These are phyloP conservation scores for Stylophora pistillata DNA, from an alignment of 64 coral and sea anemone genomes.

Conservation along the genomic window DNA sequence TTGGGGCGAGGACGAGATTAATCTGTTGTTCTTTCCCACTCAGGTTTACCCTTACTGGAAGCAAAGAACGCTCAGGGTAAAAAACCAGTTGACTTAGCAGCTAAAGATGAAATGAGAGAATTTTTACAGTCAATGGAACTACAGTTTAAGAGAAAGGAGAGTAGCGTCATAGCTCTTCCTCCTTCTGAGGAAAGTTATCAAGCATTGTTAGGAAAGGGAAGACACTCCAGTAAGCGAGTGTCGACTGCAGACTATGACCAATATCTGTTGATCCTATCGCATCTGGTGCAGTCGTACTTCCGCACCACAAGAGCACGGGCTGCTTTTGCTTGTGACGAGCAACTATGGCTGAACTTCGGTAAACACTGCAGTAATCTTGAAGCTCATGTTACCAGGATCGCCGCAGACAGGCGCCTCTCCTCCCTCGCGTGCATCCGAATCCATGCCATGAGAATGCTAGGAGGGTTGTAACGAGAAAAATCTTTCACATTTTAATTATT, in stretches of 20 bases:
- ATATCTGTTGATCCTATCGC: conserved; percentile 48
- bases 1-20: no score
- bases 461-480: neutral
- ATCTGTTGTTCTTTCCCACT: no score
- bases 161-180: neutral
- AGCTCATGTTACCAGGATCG: neutral
- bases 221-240: neutral
- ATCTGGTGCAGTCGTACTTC: conserved; percentile 47
- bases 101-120: neutral
- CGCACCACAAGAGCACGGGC: neutral
- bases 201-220: conserved; percentile 3
- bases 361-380: conserved; percentile 23
- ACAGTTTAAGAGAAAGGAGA: neutral
- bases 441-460: conserved; percentile 20
- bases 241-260: conserved; percentile 30
- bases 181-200: neutral
- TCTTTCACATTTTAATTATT: no score
- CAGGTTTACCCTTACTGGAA: neutral
- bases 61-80: neutral
- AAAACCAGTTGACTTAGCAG: conserved; percentile 43
- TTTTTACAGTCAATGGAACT: conserved; percentile 34
- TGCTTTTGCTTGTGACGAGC: neutral
- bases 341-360: neutral
- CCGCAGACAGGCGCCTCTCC: neutral
- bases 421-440: neutral